A percentile compares a stretch with the other conserved stretches of the same genome.
phyloP scores from a whole-genome alignment of 2,113 vertebrate genomes.

The Melanerpes formicivorus region DNA sequence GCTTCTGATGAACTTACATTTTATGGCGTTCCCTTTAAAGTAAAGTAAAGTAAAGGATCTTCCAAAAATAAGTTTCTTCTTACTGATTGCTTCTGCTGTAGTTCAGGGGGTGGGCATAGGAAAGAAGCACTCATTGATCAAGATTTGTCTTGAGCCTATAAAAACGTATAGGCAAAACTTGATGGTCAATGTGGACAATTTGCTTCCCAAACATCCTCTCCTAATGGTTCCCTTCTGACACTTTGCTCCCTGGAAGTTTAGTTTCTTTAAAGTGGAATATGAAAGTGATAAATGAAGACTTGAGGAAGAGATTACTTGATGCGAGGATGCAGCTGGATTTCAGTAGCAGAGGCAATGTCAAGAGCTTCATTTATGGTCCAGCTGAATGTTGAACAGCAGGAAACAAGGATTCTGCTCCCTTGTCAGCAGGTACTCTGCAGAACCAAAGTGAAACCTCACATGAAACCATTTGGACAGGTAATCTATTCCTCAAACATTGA shows the following conservation, averaged over 20 bases:
- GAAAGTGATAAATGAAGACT: not conserved
- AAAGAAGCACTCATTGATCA: not conserved
- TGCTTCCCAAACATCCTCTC: not conserved
- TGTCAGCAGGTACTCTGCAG: conserved; percentile 25
- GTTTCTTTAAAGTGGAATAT: conserved; percentile 11
- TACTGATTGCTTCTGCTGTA: not conserved
- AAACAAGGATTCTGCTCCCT: conserved; percentile 46
- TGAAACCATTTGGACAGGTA: conserved; percentile 12
- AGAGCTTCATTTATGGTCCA: not conserved
- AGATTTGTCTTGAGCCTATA: not conserved
- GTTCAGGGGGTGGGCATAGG: not conserved
- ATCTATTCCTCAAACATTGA: not conserved
- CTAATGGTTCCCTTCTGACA: not conserved
- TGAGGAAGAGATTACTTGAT: conserved; percentile 2
- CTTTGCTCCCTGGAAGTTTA: not conserved
- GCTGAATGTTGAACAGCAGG: conserved; percentile 22
- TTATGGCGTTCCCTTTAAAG: not conserved
- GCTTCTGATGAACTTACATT: not conserved
- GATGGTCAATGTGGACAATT: not conserved
- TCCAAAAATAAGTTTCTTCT: not conserved
- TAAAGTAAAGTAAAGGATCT: not conserved
- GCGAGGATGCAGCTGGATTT: not conserved
- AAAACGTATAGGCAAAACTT: not conserved
- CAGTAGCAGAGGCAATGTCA: not conserved
- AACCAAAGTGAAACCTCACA: conserved; percentile 7